Evolutionary conservation across 2,888 invertebrate genomes (phyloP).

Genomic region (Pelosia muscerda): DNA sequence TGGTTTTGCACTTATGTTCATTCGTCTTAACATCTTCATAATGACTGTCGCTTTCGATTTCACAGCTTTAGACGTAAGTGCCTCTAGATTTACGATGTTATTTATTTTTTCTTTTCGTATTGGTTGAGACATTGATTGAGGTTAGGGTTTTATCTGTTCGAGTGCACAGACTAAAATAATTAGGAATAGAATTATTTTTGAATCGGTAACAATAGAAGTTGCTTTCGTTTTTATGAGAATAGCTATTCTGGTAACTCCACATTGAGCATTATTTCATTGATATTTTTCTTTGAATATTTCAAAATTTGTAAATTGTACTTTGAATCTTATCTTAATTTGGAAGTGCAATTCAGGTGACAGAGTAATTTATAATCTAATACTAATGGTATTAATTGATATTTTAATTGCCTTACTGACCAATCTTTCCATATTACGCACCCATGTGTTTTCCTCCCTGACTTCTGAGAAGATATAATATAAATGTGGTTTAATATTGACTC

Average conservation of each 20-base stretch:
- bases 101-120: slow-evolving; percentile 10
- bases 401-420: slow-evolving; percentile 19
- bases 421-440: slow-evolving; percentile 20
- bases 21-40: slow-evolving; percentile 41
- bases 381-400: slow-evolving; percentile 1
- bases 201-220: not conserved
- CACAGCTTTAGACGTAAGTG: slow-evolving; percentile 35
- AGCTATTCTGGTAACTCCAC: not conserved
- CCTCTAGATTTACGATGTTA: slow-evolving; percentile 21
- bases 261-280: not conserved
- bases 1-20: slow-evolving; percentile 44
- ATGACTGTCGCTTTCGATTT: slow-evolving; percentile 39
- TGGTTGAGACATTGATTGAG: slow-evolving; percentile 15
- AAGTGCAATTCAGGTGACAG: not conserved
- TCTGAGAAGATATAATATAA: slow-evolving; percentile 35
- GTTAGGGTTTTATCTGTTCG: slow-evolving; percentile 11
- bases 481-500: slow-evolving; percentile 29
- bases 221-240: not conserved
- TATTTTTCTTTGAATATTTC: too few species aligned
- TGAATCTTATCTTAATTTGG: not conserved
- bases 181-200: not conserved
- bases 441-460: slow-evolving; percentile 36
- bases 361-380: not conserved
- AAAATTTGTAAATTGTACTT: not conserved
- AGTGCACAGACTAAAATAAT: not conserved